Evolutionary conservation across 2,888 invertebrate genomes (phyloP).

Genomic region (Drosophila quasianomalipes): DNA sequence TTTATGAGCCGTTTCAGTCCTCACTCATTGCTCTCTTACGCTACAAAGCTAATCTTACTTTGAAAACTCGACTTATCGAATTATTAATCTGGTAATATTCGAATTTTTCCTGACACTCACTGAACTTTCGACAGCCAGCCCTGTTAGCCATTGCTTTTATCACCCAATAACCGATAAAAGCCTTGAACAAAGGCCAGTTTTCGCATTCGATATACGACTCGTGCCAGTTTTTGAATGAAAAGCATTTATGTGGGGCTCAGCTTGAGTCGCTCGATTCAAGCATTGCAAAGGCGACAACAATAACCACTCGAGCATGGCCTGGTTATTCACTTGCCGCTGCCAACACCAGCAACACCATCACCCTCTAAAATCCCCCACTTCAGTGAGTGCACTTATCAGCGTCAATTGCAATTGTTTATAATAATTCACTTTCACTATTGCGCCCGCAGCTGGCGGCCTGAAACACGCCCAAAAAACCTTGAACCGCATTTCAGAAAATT

Average conservation of each 20-base stretch:
- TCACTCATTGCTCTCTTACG: neutral
- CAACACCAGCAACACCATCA: neutral
- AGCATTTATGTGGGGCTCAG: conserved; percentile 27
- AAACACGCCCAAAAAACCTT: conserved; percentile 53
- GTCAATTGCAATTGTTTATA: conserved; percentile 74
- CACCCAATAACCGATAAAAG: conserved; percentile 15
- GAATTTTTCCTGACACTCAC: neutral
- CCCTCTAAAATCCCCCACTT: neutral
- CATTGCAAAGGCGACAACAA: conserved; percentile 35
- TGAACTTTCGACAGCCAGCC: neutral
- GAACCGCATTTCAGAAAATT: conserved; percentile 46
- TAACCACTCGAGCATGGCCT: conserved; percentile 44
- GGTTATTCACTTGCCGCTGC: conserved; percentile 1
- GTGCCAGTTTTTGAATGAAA: conserved; percentile 40
- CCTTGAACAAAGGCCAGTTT: conserved; percentile 32
- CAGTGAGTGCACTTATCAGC: conserved; percentile 49
- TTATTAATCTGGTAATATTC: neutral
- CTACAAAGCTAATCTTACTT: too few species aligned
- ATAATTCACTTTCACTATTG: conserved; percentile 74
- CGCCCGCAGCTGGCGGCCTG: conserved; percentile 29
- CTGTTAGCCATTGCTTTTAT: neutral
- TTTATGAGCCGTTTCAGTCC: too few species aligned
- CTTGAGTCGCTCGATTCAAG: conserved; percentile 2
- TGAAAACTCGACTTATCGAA: neutral
- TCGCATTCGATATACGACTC: conserved; percentile 27